Evolutionary conservation across 2,888 invertebrate genomes (phyloP).

Genomic region (Ischnura elegans): DNA sequence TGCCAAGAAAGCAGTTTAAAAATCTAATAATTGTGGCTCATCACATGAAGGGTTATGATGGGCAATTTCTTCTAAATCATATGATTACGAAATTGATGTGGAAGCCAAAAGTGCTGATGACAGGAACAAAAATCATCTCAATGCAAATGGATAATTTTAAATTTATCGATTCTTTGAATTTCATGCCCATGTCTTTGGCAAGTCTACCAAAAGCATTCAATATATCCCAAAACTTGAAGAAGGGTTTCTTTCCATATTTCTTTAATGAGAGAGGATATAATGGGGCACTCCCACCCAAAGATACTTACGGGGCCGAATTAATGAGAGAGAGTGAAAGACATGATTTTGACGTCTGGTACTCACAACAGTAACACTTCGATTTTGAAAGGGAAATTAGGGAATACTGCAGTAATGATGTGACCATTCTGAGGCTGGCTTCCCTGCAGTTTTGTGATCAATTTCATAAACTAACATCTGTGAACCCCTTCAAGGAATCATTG

Average conservation of each 20-base stretch:
- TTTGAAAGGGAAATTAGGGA: background rate
- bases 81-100: background rate
- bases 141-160: background rate
- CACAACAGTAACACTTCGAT: background rate
- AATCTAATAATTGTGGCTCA: background rate
- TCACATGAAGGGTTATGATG: too few relatives aligned
- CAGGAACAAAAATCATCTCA: background rate
- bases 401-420: background rate
- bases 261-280: background rate
- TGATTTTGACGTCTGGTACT: background rate
- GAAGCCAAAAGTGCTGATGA: background rate
- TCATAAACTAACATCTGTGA: background rate
- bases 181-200: conserved; percentile 28
- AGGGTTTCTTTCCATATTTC: background rate
- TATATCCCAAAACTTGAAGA: background rate
- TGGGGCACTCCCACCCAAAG: background rate
- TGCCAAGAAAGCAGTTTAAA: conserved; percentile 1
- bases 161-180: conserved; percentile 22
- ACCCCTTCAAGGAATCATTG: background rate
- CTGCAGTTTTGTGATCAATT: background rate
- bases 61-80: background rate
- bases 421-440: background rate
- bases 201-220: background rate
- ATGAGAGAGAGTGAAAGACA: background rate
- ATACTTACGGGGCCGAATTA: background rate